phyloP scores from a whole-genome alignment of 2,888 invertebrate species.

The Latrodectus elegans region DNA sequence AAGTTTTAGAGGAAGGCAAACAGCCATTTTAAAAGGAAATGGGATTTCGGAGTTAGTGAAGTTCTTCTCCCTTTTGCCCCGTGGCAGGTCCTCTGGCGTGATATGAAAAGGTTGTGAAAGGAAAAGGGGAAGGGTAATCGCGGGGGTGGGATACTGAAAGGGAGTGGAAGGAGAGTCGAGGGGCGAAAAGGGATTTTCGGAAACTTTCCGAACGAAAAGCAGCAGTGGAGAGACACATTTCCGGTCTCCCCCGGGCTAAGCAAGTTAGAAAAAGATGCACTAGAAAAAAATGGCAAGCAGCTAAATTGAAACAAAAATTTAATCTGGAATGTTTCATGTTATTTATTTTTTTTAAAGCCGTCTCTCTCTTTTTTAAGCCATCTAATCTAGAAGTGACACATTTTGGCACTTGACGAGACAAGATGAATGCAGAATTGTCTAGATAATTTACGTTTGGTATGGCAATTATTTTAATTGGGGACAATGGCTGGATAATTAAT shows the following conservation, averaged over 20 bases:
- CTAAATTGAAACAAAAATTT: slow-evolving; percentile 50
- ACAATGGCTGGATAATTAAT: too few species aligned
- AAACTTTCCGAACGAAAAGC: slow-evolving; percentile 1
- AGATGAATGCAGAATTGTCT: too few species aligned
- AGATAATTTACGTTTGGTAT: too few species aligned
- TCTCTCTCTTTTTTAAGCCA: neutral
- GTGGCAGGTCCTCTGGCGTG: neutral
- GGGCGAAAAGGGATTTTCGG: slow-evolving; percentile 23
- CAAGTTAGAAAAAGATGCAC: neutral
- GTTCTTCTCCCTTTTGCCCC: neutral
- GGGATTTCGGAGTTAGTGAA: neutral
- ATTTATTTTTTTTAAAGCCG: slow-evolving; percentile 5
- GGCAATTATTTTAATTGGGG: too few species aligned
- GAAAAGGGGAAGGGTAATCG: slow-evolving; percentile 2
- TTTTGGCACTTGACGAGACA: too few species aligned
- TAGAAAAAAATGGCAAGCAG: slow-evolving; percentile 1
- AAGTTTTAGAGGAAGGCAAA: neutral
- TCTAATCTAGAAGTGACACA: too few species aligned
- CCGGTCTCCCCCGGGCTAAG: neutral
- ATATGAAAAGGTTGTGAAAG: slow-evolving; percentile 6
- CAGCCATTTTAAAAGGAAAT: neutral
- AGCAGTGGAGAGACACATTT: slow-evolving; percentile 3
- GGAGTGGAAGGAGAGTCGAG: slow-evolving; percentile 9
- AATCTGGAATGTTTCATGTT: slow-evolving; percentile 16
- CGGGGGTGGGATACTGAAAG: neutral